Evolutionary conservation across 2,888 invertebrate species (phyloP), one percentile per base, ranked within the genome.

Genomic region (Aphrophora alni): DNA sequence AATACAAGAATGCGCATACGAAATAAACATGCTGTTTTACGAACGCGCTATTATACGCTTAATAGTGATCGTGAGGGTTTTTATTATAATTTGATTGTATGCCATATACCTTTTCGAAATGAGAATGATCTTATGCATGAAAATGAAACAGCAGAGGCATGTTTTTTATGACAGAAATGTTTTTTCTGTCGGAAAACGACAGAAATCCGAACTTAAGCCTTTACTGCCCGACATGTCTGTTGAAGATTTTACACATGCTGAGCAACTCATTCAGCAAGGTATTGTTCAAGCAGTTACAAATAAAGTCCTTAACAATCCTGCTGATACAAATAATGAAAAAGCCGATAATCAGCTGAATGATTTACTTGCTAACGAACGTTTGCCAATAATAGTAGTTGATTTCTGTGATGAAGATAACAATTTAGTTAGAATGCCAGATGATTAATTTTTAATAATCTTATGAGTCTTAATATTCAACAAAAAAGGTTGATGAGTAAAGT

Each of bases 81-180:
- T 84, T 86, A 83, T 78, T 86, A 86, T 81, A 86, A 86, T 79
- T 84, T 87, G 77, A 84, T 87, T 26, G 17, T 86, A 26, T 84
- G 85, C 68, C 85, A 86, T 83, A 81, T 84, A 81, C 85, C 86
- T 26, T 86, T 85, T 81, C 82, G 84, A 24, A 80, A 44, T 70
- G 85, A 86, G 80, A 71, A 26, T 38, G 85, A 86, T 83, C 70
- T 86, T 33, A 3, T 33, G 25, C 51, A 86, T 0, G 85, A 70
- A 81, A 26, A 71, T 71, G 21, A 71, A 21, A 7, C 71, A 5
- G 71, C 71, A 25, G 71, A 71, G n/a, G 25, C 21, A 7, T 71
- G 71, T 71, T 71, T 26, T 26, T 7, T 25, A 4, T 8, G 26
- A 71, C 21, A 21, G 12, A 3, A 71, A 26, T 71, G 71, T 71